phyloP scores from a whole-genome alignment of 2,888 invertebrate species.

The Aphidius colemani region DNA sequence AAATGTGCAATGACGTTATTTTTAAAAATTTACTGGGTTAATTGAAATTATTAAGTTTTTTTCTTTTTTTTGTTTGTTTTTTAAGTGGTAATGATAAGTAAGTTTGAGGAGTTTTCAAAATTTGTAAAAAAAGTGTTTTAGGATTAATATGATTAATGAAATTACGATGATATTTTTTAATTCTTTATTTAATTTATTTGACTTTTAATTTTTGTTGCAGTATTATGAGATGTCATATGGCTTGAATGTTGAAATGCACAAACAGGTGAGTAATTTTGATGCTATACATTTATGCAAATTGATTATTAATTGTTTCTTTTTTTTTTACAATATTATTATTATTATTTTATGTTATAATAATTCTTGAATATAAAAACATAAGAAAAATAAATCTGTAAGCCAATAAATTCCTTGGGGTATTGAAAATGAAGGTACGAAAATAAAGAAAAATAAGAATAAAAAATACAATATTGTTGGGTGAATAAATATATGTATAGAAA shows the following conservation, averaged over 20 bases:
- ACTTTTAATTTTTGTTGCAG: constrained; percentile 67
- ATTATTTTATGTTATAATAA: background rate
- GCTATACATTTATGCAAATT: too few species aligned
- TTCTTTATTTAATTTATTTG: background rate
- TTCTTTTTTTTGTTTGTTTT: background rate
- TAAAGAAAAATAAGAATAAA: too few species aligned
- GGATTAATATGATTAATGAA: background rate
- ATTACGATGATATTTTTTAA: background rate
- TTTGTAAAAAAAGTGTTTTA: background rate
- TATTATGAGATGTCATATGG: constrained; percentile 97
- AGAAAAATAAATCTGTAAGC: background rate
- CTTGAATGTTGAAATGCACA: constrained; percentile 94
- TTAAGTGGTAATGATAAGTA: too few species aligned
- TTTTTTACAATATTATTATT: background rate
- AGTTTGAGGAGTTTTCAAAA: too few species aligned
- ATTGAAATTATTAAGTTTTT: background rate
- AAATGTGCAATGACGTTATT: too few species aligned
- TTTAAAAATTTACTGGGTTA: background rate
- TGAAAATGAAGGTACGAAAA: too few species aligned
- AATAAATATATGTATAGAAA: too few species aligned
- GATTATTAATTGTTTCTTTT: too few species aligned
- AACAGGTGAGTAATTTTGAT: constrained; percentile 71
- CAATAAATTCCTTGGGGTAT: too few species aligned
- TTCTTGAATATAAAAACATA: background rate
- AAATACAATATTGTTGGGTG: too few species aligned